A percentile compares a stretch with the other conserved stretches of the same genome.
phyloP scores from a whole-genome alignment of 2,888 invertebrate species.

The Drosophila prostipennis region DNA sequence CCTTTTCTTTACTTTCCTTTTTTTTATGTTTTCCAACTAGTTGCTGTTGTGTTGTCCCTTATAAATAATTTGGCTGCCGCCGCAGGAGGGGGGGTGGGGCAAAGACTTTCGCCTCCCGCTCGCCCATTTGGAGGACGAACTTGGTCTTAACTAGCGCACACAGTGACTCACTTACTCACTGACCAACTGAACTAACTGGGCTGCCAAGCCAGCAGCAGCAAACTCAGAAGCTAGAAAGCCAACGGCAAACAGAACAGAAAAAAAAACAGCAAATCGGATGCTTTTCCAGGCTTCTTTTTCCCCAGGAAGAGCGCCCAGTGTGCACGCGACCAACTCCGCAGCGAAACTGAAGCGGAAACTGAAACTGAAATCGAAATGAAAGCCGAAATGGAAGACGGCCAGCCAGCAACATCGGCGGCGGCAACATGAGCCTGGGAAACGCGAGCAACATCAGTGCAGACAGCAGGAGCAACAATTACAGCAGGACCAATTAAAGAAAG shows the following conservation, averaged over 20 bases:
- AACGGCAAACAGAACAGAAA: not conserved
- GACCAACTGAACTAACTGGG: constrained; percentile 14
- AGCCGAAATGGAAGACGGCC: constrained; percentile 22
- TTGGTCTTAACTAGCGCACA: no score
- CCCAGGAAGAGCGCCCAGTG: constrained; percentile 34
- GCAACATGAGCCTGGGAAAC: constrained; percentile 19
- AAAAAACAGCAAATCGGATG: constrained; percentile 10
- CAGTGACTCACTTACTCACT: constrained; percentile 16
- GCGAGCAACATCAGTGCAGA: constrained; percentile 11
- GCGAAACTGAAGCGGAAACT: constrained; percentile 66
- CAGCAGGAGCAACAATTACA: not conserved
- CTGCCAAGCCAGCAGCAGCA: not conserved
- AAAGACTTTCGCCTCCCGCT: constrained; percentile 17
- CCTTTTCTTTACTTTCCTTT: not conserved
- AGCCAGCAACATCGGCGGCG: constrained; percentile 10
- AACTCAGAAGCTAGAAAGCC: not conserved
- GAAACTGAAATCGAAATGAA: constrained; percentile 39
- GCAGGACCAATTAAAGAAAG: not conserved
- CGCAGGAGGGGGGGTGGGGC: constrained; percentile 38
- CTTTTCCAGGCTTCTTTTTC: constrained; percentile 6
- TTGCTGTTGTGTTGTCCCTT: constrained; percentile 73
- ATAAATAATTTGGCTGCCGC: constrained; percentile 64
- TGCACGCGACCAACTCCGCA: constrained; percentile 71
- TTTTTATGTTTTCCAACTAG: constrained; percentile 47
- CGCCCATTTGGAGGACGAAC: constrained; percentile 6